phyloP scores from a whole-genome alignment of 2,113 vertebrate genomes.

The Cinclus mexicanus region DNA sequence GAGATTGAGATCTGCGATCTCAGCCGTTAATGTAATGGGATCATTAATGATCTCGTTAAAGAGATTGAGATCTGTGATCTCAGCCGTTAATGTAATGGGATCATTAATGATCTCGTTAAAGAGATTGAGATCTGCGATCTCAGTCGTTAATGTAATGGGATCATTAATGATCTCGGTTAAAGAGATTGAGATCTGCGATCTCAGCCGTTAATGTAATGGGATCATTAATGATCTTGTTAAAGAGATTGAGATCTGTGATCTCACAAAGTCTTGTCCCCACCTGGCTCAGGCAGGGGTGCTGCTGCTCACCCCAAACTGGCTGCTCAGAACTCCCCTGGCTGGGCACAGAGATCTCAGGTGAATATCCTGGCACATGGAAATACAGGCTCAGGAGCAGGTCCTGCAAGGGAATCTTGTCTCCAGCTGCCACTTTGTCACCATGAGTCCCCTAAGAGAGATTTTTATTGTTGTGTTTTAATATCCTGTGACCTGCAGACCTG shows the following conservation, averaged over 20 bases:
- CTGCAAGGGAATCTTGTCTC: rapidly evolving
- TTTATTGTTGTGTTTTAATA: no score
- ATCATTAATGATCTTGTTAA: no score
- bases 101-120: no score
- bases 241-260: background rate
- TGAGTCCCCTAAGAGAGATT: rapidly evolving
- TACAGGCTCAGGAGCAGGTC: rapidly evolving
- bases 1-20: background rate
- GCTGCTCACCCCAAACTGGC: rapidly evolving
- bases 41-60: no score
- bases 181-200: no score
- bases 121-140: no score
- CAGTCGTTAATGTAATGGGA: no score
- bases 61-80: no score
- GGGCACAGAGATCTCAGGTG: rapidly evolving
- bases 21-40: no score
- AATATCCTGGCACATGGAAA: rapidly evolving
- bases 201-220: no score
- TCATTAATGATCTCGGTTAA: no score
- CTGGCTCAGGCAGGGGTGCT: rapidly evolving
- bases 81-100: no score
- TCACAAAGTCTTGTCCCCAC: rapidly evolving
- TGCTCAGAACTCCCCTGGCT: rapidly evolving
- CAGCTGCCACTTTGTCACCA: background rate
- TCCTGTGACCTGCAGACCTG: background rate